Evolutionary conservation across 2,797 vertebrate genomes (phyloP), one percentile per base, ranked within the genome.

Genomic region (Ctenopoma kingsleyae): DNA sequence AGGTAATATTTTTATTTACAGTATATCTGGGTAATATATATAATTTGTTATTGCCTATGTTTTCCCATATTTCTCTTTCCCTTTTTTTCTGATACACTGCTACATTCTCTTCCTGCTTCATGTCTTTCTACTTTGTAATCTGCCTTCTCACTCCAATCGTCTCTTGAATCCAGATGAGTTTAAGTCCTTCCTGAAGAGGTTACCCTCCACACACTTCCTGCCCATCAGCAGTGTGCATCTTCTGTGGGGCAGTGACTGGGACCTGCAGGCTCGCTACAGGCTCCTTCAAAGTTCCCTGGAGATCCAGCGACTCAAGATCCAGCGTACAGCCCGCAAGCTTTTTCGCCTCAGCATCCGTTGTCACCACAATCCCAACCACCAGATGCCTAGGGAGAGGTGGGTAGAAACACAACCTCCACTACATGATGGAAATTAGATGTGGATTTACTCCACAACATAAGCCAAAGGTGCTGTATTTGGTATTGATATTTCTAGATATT

Each of bases 241-340:
- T 89, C 96, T 98, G 74, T 99, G 98, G 98, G 98, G 98, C 60
- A 99, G 97, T 0, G 98, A 99, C 92, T 99, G 98, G 98, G 98
- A 99, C 85, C 95, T 99, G 71, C 98, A 99, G 92, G 97, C 96
- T 72, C 97, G 97, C 35, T 99, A 99, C 90, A 96, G 98, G 87
- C 94, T 99, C 56, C 94, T 99, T 49, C 98, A 99, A 94, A 97
- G 96, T 47, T 96, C 97, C 67, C 94, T 96, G 48, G 98, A 99
- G 93, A 93, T 94, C 51, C 97, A 98, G 82, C 93, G 96, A 44
- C 95, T 96, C 80, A 99, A 98, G 94, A 99, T 99, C 79, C 98
- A 98, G 69, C 96, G 95, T 72, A 98, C 97, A 0, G 97, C 98
- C 80, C 96, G 98, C 85, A 99, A 99, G 92, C 96, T 99, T 67